Evolutionary conservation across 2,113 vertebrate species (phyloP), one percentile per base, ranked within the genome.

Genomic region (Pampusana beccarii): DNA sequence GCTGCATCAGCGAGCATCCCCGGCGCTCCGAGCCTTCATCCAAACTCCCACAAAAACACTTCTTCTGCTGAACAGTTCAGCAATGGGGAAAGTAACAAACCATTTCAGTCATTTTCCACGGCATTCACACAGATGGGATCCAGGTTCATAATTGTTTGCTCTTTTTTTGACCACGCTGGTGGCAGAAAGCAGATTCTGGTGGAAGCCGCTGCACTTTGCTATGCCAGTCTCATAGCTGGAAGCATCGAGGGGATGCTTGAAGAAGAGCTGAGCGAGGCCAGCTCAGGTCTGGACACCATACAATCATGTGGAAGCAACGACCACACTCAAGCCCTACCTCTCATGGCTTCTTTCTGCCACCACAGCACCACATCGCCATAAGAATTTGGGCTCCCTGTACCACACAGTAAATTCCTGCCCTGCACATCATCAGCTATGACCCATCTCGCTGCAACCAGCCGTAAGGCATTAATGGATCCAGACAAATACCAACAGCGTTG

Each of bases 1-100:
- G 36, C 56, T 16, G 31, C 57, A 5, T 58, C 70, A 64, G 31
- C 2, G 7, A 71, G 70, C 64, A 56, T 12, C 75, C 34, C 34
- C 0, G 1, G 4, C 1, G 10, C n/a, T 2, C n/a, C 3, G 57
- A 77, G 16, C n/a, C 51, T 13, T 50, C 14, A 2, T 2, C 48
- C 64, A 48, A 56, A 62, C 17, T 15, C n/a, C 57, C 2, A 0
- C 16, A 18, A 15, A 26, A 44, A 1, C 38, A 4, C 53, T 44
- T 53, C 16, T 50, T 13, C 38, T 40, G 15, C 20, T n/a, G 8
- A 60, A 51, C 7, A 24, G 10, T 24, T 64, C 44, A 34, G 18
- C 21, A 8, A 16, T 1, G 33, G 64, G 44, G 13, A 34, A 80
- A 58, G 48, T 15, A 23, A 44, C 31, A 29, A 57, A 40, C 16